phyloP scores from a whole-genome alignment of 2,113 vertebrate genomes.

The Xyrauchen texanus region DNA sequence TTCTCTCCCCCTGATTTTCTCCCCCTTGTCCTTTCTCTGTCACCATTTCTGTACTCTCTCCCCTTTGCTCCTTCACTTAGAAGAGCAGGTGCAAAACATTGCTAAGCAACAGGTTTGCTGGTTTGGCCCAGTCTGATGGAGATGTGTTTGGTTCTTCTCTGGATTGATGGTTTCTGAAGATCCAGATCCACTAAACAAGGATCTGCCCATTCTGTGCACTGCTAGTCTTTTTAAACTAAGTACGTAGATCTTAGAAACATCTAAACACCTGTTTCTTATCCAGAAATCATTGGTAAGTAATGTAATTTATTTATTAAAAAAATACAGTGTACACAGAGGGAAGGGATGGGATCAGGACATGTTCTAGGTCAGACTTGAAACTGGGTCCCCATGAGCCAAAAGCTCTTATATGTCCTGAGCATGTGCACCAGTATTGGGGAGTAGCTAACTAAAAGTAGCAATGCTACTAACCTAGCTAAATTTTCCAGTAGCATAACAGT shows the following conservation, averaged over 20 bases:
- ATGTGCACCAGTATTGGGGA: too few species aligned
- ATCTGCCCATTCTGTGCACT: not conserved
- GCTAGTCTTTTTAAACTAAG: too few species aligned
- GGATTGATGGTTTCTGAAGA: not conserved
- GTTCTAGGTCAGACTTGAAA: too few species aligned
- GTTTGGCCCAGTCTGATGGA: constrained; percentile 53
- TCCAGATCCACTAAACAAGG: not conserved
- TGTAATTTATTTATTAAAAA: too few species aligned
- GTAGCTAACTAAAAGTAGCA: too few species aligned
- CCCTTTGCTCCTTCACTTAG: constrained; percentile 19
- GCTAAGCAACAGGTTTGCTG: constrained; percentile 57
- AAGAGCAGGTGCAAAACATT: constrained; percentile 46
- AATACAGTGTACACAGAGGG: too few species aligned
- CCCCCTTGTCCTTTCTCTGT: constrained; percentile 9
- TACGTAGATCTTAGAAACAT: not conserved
- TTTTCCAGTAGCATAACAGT: too few species aligned
- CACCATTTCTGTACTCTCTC: not conserved
- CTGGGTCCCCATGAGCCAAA: too few species aligned
- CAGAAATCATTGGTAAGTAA: not conserved
- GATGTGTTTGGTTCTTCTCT: constrained; percentile 18
- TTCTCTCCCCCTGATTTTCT: constrained; percentile 3
- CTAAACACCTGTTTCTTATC: not conserved
- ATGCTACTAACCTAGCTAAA: too few species aligned
- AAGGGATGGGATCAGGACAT: too few species aligned
- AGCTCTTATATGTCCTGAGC: too few species aligned